Conservation (phyloP, 2,797 vertebrate genomes). For the Tapirus indicus region DNA sequence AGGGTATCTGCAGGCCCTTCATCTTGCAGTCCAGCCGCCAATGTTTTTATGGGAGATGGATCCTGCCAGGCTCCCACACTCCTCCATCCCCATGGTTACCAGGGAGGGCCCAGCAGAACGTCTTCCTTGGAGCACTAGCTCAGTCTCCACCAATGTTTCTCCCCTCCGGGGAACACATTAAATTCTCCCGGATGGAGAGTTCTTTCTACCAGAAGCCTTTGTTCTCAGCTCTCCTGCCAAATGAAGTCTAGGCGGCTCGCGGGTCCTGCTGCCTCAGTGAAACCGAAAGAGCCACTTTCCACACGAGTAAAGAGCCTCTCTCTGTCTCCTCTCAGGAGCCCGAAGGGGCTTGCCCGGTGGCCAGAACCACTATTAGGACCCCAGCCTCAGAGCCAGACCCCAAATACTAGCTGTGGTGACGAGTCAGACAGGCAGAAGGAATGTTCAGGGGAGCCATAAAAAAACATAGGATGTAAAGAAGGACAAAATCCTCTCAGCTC, state of each 20-base stretch:
- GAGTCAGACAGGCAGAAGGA: neutral
- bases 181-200: neutral
- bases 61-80: conserved; percentile 2
- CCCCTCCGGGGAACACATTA: neutral
- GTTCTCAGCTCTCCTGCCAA: conserved; percentile 28
- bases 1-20: conserved; percentile 67
- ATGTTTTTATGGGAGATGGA: conserved; percentile 66
- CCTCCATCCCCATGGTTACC: conserved; percentile 72
- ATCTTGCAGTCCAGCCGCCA: conserved; percentile 34
- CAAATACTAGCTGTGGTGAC: neutral
- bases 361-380: neutral
- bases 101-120: neutral
- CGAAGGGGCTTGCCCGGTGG: neutral
- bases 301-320: neutral
- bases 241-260: neutral
- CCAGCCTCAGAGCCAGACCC: neutral
- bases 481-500: neutral
- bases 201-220: neutral
- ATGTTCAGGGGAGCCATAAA: neutral
- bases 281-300: neutral
- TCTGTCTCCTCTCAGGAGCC: neutral
- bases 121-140: conserved; percentile 30
- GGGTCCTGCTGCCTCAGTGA: neutral
- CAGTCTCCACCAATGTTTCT: neutral
- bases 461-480: neutral